Conservation (phyloP, 1,140 invertebrate genomes). For the Trichonephila inaurata region DNA sequence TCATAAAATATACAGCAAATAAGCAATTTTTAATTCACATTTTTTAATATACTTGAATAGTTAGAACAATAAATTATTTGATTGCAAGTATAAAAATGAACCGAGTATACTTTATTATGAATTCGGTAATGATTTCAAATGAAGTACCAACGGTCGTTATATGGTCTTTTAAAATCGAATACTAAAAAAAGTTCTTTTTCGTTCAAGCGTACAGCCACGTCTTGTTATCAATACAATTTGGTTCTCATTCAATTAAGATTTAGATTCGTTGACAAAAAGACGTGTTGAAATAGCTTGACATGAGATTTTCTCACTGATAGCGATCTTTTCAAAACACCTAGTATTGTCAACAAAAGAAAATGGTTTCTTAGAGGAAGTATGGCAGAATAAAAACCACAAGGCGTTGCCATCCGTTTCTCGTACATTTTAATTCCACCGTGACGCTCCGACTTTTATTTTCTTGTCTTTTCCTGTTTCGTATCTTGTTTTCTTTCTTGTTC, state of each 20-base stretch:
- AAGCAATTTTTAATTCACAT: no score
- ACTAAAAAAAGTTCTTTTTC: no score
- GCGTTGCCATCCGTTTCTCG: constrained; percentile 74
- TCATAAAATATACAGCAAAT: no score
- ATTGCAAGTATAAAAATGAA: no score
- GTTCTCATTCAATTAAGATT: constrained; percentile 5
- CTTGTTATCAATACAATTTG: background rate
- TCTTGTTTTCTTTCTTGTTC: constrained; percentile 33
- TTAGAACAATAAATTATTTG: no score
- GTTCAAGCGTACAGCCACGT: background rate
- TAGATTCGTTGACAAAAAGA: background rate
- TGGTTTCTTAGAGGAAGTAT: constrained; percentile 17
- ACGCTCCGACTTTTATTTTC: constrained; percentile 69
- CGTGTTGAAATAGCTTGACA: background rate
- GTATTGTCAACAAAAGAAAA: constrained; percentile 54
- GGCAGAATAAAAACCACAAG: constrained; percentile 35
- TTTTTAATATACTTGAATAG: no score
- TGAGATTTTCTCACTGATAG: constrained; percentile 46
- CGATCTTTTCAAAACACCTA: constrained; percentile 6
- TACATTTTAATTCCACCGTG: constrained; percentile 57
- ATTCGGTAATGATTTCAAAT: no score
- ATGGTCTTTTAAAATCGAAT: no score
- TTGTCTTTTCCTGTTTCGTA: constrained; percentile 15
- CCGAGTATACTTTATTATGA: no score
- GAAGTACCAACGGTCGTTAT: no score